Conservation (phyloP, 23 tunicate species). For the Trididemnum clinides region DNA sequence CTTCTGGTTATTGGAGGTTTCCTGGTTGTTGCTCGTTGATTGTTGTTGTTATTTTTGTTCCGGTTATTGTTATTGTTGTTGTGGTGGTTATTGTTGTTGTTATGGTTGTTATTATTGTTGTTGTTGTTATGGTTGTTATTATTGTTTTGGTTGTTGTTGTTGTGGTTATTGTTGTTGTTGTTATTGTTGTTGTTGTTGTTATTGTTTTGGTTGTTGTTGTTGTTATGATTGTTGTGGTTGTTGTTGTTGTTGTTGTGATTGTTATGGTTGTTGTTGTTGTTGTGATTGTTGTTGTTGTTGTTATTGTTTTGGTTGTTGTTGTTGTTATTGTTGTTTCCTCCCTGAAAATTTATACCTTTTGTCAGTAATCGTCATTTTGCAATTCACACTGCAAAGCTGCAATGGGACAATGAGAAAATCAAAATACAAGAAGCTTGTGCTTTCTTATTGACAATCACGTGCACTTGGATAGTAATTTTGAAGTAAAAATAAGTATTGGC, state of each 20-base stretch:
- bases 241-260: too few relatives aligned
- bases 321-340: background rate
- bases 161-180: constrained; percentile 35
- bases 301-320: background rate
- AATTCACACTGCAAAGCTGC: too few relatives aligned
- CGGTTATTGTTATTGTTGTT: constrained; percentile 26
- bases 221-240: constrained; percentile 38
- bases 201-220: background rate
- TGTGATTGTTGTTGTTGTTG: too few relatives aligned
- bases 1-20: background rate
- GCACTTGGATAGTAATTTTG: too few relatives aligned
- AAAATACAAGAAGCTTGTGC: too few relatives aligned
- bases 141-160: background rate
- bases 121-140: background rate
- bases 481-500: too few relatives aligned
- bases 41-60: constrained; percentile 12
- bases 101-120: constrained; percentile 11
- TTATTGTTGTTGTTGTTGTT: constrained; percentile 21
- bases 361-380: too few relatives aligned
- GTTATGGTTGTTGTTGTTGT: too few relatives aligned
- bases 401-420: too few relatives aligned
- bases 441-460: too few relatives aligned
- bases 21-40: background rate
- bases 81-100: constrained; percentile 5
- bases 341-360: too few relatives aligned